Conservation (phyloP, 2,888 invertebrate species). For the Pachydiplax longipennis region DNA sequence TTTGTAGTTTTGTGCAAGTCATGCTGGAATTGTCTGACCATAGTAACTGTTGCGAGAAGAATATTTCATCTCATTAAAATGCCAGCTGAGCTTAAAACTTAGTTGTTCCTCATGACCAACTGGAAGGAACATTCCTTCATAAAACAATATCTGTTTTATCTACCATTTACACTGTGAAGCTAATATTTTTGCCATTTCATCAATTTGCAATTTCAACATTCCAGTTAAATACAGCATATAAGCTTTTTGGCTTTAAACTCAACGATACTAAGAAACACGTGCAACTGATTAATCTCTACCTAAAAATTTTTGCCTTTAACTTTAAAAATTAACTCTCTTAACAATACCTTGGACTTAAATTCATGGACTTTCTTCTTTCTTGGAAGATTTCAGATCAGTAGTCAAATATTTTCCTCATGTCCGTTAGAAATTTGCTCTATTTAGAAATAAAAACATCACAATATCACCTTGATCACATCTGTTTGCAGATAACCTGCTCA, state of each 20-base stretch:
- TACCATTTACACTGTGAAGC: conserved; percentile 2
- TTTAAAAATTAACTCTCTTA: not conserved
- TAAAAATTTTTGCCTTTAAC: not conserved
- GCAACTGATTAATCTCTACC: not conserved
- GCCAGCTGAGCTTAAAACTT: conserved; percentile 39
- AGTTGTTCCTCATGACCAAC: conserved; percentile 44
- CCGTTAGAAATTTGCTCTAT: not conserved
- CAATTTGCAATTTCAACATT: not conserved
- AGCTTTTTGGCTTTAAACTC: not conserved
- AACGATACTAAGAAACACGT: not conserved
- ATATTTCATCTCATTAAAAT: conserved; percentile 12
- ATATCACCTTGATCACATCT: not conserved
- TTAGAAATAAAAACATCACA: not conserved
- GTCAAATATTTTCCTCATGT: not conserved
- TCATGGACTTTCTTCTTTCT: not conserved
- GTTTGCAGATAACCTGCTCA: not conserved
- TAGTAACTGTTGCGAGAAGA: not conserved
- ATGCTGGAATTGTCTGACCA: not conserved
- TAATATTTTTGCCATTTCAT: not conserved
- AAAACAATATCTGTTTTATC: conserved; percentile 19
- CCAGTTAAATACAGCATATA: not conserved
- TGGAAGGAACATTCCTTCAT: conserved; percentile 29
- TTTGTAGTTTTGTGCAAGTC: not conserved
- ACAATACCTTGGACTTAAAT: not conserved
- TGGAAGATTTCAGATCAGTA: not conserved